A percentile compares a stretch with the other conserved stretches of the same genome.
These are phyloP conservation scores for Polydrusus tereticollis DNA, from an alignment of 2,888 invertebrate species.

Conservation along the genomic window DNA sequence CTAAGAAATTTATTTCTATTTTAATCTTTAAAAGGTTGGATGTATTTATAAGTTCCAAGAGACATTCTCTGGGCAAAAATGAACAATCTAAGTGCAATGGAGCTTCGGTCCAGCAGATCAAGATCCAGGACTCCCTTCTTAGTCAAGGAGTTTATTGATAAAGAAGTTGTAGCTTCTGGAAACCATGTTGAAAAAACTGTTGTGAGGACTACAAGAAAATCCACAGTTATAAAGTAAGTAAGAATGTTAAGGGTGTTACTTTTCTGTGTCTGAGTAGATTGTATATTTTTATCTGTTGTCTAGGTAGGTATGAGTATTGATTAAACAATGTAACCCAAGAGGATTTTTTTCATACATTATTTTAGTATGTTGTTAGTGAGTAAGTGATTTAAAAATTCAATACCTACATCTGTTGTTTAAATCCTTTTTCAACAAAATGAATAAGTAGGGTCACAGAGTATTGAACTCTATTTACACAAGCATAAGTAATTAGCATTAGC, in stretches of 20 bases:
- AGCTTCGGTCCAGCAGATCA: constrained; percentile 74
- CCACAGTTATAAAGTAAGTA: constrained; percentile 70
- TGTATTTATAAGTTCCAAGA: constrained; percentile 23
- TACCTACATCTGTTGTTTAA: no score
- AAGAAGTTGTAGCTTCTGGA: constrained; percentile 68
- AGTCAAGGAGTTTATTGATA: constrained; percentile 72
- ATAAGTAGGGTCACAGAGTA: neutral
- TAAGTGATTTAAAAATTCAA: neutral
- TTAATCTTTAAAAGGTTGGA: constrained; percentile 29
- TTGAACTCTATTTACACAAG: neutral
- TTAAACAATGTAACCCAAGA: neutral
- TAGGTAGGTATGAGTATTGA: neutral
- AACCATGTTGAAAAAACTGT: constrained; percentile 58
- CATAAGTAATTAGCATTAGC: constrained; percentile 3
- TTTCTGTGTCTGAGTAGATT: neutral
- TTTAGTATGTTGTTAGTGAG: no score
- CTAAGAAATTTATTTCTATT: constrained; percentile 34
- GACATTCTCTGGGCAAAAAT: constrained; percentile 35
- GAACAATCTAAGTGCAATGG: constrained; percentile 59
- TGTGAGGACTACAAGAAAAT: constrained; percentile 61
- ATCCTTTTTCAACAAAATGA: neutral
- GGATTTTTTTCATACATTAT: no score
- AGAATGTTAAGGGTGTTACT: neutral
- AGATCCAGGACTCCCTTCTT: constrained; percentile 79
- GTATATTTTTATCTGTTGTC: no score